A percentile compares a stretch with the other conserved stretches of the same genome.
phyloP scores from a whole-genome alignment of 1,140 invertebrate genomes.

The Atopsyche davidsoni region DNA sequence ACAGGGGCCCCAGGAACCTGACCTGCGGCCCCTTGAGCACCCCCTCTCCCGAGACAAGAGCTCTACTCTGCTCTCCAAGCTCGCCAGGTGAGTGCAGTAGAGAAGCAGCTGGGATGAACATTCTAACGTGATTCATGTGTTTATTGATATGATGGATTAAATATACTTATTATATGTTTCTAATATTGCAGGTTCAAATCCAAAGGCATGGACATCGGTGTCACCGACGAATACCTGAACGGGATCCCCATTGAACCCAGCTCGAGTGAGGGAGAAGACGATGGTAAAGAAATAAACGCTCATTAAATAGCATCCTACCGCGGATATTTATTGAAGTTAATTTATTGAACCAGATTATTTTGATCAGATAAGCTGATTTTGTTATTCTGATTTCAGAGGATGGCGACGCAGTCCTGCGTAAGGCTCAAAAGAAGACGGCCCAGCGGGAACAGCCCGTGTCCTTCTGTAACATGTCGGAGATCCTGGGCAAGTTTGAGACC shows the following conservation, averaged over 20 bases:
- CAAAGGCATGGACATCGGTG: slow-evolving; percentile 73
- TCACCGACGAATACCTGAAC: slow-evolving; percentile 67
- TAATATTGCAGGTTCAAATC: slow-evolving; percentile 60
- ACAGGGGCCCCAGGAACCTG: slow-evolving; percentile 46
- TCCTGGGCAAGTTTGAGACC: slow-evolving; percentile 71
- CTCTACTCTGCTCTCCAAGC: slow-evolving; percentile 70
- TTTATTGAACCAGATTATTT: background rate
- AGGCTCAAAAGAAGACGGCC: slow-evolving; percentile 50
- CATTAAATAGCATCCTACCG: background rate
- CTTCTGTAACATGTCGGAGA: slow-evolving; percentile 78
- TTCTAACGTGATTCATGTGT: slow-evolving; percentile 3
- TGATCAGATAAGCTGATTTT: background rate
- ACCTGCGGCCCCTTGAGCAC: slow-evolving; percentile 49
- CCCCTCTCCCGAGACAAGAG: slow-evolving; percentile 60
- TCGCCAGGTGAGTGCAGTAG: slow-evolving; percentile 65
- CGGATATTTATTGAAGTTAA: too few species aligned
- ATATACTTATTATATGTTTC: slow-evolving; percentile 2
- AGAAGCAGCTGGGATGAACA: too few species aligned
- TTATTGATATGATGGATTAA: slow-evolving; percentile 3
- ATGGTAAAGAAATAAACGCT: slow-evolving; percentile 39
- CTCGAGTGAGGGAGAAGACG: slow-evolving; percentile 59
- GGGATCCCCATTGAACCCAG: slow-evolving; percentile 59
- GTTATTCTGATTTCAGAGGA: slow-evolving; percentile 30
- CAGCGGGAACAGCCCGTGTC: slow-evolving; percentile 67
- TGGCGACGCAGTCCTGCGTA: slow-evolving; percentile 43